Evolutionary conservation across 2,888 invertebrate species (phyloP), one percentile per base, ranked within the genome.

Genomic region (Lacanobia oleracea): DNA sequence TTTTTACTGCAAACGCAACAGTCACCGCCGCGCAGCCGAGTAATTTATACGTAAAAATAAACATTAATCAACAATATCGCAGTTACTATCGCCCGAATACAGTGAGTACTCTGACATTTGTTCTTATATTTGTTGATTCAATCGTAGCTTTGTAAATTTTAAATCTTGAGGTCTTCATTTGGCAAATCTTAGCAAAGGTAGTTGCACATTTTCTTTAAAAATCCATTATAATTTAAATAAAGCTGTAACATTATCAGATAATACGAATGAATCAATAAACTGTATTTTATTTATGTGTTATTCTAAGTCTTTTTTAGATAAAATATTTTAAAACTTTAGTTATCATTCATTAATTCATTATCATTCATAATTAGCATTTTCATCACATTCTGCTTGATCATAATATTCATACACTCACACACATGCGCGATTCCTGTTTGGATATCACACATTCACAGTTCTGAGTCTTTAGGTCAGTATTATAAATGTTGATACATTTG

Each of bases 41-140:
- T 95, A 92, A 95, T 94, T 95, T 95, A 93, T 95, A 95, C 95
- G 94, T 94, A 92, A 93, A 94, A 95, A 94, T 94, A 94, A 93
- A 94, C 94, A 95, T 94, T 93, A 93, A 94, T 94, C 94, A 94
- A 92, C 93, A 91, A 91, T 92, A 93, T 91, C 92, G 92, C 94
- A 92, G 94, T 91, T 90, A 91, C 92, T 93, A 94, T 93, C 94
- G 93, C 92, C 94, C 91, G 88, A 93, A 92, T 92, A 93, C 94
- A 93, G 96, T 96, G 94, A 96, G 96, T 96, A 96, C 94, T 88
- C 85, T 86, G 83, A 89, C 89, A 90, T 90, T 88, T 91, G 88
- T 90, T 89, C 84, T 90, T 92, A 90, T 90, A 90, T 88, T 91
- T 88, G 86, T 87, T 87, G 82, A 90, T 91, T 88, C 89, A 91